These are phyloP conservation scores for Hypselothyrea guttata DNA, from an alignment of 2,888 invertebrate genomes.

Conservation along the genomic window DNA sequence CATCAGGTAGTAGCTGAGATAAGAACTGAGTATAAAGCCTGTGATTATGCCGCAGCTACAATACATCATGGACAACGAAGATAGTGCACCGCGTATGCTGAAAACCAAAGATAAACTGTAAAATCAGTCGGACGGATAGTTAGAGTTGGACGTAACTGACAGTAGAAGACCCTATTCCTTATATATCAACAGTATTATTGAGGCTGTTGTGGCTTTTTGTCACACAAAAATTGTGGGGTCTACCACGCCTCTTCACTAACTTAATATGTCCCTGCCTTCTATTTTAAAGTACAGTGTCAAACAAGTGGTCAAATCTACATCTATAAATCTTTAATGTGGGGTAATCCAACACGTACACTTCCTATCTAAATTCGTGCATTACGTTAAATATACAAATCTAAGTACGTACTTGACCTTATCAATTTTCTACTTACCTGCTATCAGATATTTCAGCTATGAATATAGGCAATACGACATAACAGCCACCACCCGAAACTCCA, in stretches of 20 bases:
- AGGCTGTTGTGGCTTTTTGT: no score
- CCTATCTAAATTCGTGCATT: constrained; percentile 8
- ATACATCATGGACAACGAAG: constrained; percentile 70
- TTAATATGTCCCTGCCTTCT: no score
- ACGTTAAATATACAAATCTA: background rate
- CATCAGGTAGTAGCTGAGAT: constrained; percentile 66
- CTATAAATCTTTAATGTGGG: background rate
- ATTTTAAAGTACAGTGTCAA: no score
- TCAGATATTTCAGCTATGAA: constrained; percentile 78
- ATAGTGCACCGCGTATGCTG: constrained; percentile 72
- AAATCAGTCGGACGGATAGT: no score
- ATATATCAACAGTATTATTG: no score
- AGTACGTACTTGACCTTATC: constrained; percentile 6
- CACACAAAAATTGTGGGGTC: no score
- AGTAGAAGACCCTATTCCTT: no score
- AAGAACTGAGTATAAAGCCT: constrained; percentile 64
- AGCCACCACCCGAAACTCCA: constrained; percentile 76
- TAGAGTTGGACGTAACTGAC: no score
- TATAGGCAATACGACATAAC: constrained; percentile 72
- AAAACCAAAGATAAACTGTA: constrained; percentile 5
- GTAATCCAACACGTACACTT: constrained; percentile 8
- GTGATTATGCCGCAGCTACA: constrained; percentile 73
- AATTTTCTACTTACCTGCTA: constrained; percentile 59
- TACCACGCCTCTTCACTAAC: no score
- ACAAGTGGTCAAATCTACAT: no score